phyloP scores from a whole-genome alignment of 2,888 invertebrate genomes.

The Beris morrisii region DNA sequence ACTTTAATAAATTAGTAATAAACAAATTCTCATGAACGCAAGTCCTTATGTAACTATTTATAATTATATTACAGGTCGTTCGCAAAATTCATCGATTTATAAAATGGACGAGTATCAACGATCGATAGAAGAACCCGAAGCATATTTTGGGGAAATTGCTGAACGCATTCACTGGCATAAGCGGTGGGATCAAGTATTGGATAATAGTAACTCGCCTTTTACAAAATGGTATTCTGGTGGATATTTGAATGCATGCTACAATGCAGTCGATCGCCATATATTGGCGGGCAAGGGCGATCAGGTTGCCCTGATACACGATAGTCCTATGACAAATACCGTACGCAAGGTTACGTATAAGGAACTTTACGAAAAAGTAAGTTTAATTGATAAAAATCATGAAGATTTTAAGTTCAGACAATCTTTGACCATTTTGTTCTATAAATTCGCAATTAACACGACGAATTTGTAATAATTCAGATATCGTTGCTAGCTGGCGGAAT shows the following conservation, averaged over 20 bases:
- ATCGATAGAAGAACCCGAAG: slow-evolving; percentile 76
- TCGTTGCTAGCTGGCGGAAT: slow-evolving; percentile 77
- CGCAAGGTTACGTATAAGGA: slow-evolving; percentile 79
- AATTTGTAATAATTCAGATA: slow-evolving; percentile 40
- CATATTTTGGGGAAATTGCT: slow-evolving; percentile 85
- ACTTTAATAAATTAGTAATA: too few species aligned
- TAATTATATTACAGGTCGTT: slow-evolving; percentile 30
- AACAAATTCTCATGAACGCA: too few species aligned
- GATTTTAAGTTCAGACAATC: not conserved
- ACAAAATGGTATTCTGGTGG: slow-evolving; percentile 90
- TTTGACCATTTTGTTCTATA: not conserved
- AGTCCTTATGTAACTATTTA: too few species aligned
- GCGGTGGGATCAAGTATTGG: slow-evolving; percentile 82
- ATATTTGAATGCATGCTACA: slow-evolving; percentile 89
- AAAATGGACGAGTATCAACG: slow-evolving; percentile 64
- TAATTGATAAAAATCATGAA: not conserved
- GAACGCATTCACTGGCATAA: slow-evolving; percentile 75
- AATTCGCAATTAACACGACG: not conserved
- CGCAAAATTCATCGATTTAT: slow-evolving; percentile 44
- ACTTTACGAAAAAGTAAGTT: slow-evolving; percentile 71
- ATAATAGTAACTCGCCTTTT: slow-evolving; percentile 81
- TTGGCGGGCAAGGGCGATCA: slow-evolving; percentile 75
- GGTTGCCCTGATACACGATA: slow-evolving; percentile 86
- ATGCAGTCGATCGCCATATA: slow-evolving; percentile 89
- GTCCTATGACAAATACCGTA: slow-evolving; percentile 79